phyloP scores from a whole-genome alignment of 2,797 vertebrate genomes.

The Muscicapa comitata region DNA sequence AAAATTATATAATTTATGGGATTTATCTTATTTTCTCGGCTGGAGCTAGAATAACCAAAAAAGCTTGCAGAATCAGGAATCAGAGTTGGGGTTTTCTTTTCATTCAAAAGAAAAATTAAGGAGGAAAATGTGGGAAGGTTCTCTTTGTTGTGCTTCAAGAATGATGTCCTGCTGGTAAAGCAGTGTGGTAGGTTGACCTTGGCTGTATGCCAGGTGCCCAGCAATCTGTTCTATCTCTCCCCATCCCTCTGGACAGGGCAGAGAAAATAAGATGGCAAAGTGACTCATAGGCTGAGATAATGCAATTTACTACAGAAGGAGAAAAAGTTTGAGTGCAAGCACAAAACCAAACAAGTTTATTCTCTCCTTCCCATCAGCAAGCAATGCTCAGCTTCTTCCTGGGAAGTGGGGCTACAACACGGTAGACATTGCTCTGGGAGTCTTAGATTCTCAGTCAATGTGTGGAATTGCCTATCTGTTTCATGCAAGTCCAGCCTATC shows the following conservation, averaged over 20 bases:
- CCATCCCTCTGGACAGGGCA: background rate
- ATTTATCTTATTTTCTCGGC: background rate
- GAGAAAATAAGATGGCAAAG: background rate
- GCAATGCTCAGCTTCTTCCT: background rate
- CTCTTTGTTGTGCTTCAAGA: background rate
- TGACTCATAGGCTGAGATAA: background rate
- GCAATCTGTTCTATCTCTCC: background rate
- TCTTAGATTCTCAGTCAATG: background rate
- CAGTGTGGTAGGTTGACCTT: background rate
- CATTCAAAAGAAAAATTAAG: background rate
- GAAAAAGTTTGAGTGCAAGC: background rate
- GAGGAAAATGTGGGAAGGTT: background rate
- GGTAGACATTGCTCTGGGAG: rapidly evolving
- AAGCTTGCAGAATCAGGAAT: background rate
- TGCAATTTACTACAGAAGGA: rapidly evolving
- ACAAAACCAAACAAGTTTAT: background rate
- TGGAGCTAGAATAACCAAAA: background rate
- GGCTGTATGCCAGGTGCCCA: background rate
- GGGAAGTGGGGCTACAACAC: background rate
- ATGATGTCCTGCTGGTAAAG: background rate
- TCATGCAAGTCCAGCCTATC: background rate
- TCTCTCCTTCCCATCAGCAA: background rate
- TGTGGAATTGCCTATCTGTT: background rate
- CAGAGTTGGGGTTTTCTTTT: rapidly evolving
- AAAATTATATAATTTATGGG: background rate